phyloP scores from a whole-genome alignment of 2,888 invertebrate genomes.

The Callimorpha dominula region DNA sequence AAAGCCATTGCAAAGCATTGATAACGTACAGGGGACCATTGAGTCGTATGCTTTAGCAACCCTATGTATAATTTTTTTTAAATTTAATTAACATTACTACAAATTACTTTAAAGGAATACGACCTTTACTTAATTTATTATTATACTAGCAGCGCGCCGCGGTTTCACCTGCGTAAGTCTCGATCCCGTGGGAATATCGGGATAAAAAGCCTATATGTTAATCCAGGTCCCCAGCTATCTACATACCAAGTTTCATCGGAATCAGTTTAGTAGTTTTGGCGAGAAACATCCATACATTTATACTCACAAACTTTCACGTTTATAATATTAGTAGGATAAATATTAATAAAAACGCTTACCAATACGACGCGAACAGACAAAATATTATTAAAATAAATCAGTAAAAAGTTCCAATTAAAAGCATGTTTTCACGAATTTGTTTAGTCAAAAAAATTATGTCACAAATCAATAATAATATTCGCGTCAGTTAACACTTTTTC shows the following conservation, averaged over 20 bases:
- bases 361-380: constrained; percentile 34
- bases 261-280: too few relatives aligned
- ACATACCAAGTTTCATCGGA: too few relatives aligned
- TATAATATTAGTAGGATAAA: too few relatives aligned
- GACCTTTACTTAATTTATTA: not conserved
- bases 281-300: too few relatives aligned
- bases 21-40: not conserved
- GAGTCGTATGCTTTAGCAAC: not conserved
- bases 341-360: constrained; percentile 52
- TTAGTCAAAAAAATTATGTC: constrained; percentile 52
- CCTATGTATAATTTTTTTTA: not conserved
- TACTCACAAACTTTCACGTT: too few relatives aligned
- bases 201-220: not conserved
- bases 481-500: constrained; percentile 75
- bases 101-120: not conserved
- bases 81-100: not conserved
- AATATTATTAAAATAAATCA: constrained; percentile 46
- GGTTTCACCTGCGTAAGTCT: too few relatives aligned
- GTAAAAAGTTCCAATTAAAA: constrained; percentile 62
- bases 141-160: too few relatives aligned
- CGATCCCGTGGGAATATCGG: too few relatives aligned
- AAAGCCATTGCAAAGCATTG: not conserved
- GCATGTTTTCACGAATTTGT: constrained; percentile 57
- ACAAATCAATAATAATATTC: constrained; percentile 59
- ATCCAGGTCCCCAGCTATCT: too few relatives aligned